Evolutionary conservation across 2,797 vertebrate species (phyloP), one percentile per base, ranked within the genome.

Genomic region (Helicolenus hilgendorfi): DNA sequence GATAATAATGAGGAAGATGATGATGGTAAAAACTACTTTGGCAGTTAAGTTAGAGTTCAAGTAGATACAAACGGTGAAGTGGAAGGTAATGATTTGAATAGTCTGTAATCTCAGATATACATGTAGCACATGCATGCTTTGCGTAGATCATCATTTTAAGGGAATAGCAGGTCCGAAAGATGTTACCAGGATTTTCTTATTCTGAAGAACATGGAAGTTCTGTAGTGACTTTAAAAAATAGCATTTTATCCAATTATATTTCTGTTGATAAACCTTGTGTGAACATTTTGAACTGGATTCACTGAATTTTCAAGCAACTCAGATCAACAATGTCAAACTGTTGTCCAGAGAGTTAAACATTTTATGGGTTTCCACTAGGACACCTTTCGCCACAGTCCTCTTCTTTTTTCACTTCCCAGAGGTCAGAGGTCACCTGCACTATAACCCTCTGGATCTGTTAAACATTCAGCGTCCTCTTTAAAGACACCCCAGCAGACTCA

Each of bases 371-470:
- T 56, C 56, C 14, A 49, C 62, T 1, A 13, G 27, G 33, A 67
- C 20, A 20, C 4, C 9, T 36, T 36, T 73, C 3, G 31, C 26
- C 10, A 7, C 29, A 8, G 7, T 22, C 55, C 5, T 53, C 27
- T 69, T 77, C 26, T 56, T 67, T 29, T 59, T 60, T 72, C 15
- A 55, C 64, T 77, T 55, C 31, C 35, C 13, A 10, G 26, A 79
- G 71, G 77, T 79, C 74, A 83, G 13, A 82, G 72, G 77, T 82
- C 73, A 74, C 1, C 31, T 18, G 27, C 58, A 81, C 49, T 86
- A 85, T 58, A 77, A 49, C 60, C 62, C 49, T 53, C 60, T 78
- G 27, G 59, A 62, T 58, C 38, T 71, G 36, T 33, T 6, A 31
- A 63, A 38, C 53, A 67, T 27, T 35, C 56, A 45, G 26, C 27